phyloP scores from a whole-genome alignment of 2,113 vertebrate species.

The Perca flavescens region DNA sequence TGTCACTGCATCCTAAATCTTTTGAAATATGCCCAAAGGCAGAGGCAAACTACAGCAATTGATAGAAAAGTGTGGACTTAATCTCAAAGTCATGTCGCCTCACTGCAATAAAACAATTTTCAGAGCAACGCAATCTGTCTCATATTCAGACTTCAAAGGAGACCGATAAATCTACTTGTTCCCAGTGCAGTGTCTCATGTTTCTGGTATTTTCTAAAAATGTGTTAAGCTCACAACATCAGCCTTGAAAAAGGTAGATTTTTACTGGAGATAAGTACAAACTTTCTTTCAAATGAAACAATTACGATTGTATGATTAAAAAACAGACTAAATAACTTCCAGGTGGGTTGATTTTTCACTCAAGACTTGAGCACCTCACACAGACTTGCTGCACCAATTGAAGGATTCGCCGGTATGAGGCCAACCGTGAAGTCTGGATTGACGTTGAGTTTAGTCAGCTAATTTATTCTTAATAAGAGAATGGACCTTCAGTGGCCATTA shows the following conservation, averaged over 20 bases:
- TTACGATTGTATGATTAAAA: constrained; percentile 6
- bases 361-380: constrained; percentile 48
- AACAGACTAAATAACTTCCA: constrained; percentile 39
- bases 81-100: constrained; percentile 31
- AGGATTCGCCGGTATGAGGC: constrained; percentile 66
- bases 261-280: background rate
- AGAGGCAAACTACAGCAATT: constrained; percentile 23
- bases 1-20: constrained; percentile 36
- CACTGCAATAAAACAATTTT: constrained; percentile 23
- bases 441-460: constrained; percentile 68
- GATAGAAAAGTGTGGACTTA: constrained; percentile 28
- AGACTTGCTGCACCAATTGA: constrained; percentile 58
- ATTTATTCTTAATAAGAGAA: constrained; percentile 61
- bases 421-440: constrained; percentile 63
- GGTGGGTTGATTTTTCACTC: constrained; percentile 42
- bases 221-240: background rate
- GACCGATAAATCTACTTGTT: constrained; percentile 7
- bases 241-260: background rate
- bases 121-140: constrained; percentile 5
- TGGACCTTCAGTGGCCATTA: constrained; percentile 37
- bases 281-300: background rate
- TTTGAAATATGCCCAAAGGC: constrained; percentile 42
- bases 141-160: constrained; percentile 39
- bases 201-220: background rate
- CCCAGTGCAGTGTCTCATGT: background rate